These are phyloP conservation scores for Xiphias gladius DNA, from an alignment of 2,113 vertebrate genomes.

Conservation along the genomic window DNA sequence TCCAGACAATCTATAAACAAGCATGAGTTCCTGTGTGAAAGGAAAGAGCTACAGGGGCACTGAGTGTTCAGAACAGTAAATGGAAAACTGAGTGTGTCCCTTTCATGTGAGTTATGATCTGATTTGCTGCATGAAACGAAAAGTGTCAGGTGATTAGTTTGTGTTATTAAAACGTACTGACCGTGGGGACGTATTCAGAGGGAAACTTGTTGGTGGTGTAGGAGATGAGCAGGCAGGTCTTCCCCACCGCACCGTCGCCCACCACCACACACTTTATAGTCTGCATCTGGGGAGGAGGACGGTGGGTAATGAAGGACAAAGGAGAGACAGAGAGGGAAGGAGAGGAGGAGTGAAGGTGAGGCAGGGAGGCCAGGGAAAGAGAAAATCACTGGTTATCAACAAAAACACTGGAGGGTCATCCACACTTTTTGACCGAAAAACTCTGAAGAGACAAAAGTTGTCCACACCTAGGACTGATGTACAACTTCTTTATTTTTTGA, in stretches of 20 bases:
- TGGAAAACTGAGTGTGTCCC: background rate
- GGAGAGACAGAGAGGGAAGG: background rate
- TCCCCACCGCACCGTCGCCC: conserved; percentile 77
- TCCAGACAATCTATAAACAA: conserved; percentile 2
- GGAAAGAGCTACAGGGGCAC: background rate
- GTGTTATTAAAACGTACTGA: conserved; percentile 46
- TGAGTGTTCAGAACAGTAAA: background rate
- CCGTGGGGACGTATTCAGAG: conserved; percentile 79
- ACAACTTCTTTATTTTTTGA: no score
- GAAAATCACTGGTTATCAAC: no score
- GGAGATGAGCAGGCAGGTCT: conserved; percentile 79
- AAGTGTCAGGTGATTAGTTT: background rate
- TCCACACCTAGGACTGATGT: no score
- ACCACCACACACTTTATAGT: conserved; percentile 82
- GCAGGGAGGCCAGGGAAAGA: background rate
- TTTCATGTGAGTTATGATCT: background rate
- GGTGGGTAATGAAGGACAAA: background rate
- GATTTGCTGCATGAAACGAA: background rate
- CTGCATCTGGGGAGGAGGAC: conserved; percentile 72
- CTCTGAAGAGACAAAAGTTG: no score
- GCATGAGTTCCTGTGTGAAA: conserved; percentile 31
- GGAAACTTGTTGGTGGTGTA: conserved; percentile 81
- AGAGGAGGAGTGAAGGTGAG: background rate
- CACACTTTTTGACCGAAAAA: no score
- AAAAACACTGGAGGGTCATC: no score